These are phyloP conservation scores for Eubasilissa splendida DNA, from an alignment of 2,888 invertebrate genomes.

Conservation along the genomic window DNA sequence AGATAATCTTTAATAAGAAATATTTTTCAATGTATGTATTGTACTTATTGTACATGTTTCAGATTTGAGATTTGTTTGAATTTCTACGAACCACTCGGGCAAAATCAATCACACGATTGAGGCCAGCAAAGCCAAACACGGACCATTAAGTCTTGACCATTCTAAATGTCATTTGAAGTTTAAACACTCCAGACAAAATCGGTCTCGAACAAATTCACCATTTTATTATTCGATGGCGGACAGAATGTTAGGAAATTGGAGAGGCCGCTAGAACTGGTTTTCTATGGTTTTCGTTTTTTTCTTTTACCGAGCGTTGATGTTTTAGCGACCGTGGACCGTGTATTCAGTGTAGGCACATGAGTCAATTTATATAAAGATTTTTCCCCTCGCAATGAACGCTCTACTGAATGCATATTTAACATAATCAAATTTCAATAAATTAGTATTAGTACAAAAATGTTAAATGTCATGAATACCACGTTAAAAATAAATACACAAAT, in stretches of 20 bases:
- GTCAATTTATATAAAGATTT: too few species aligned
- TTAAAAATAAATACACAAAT: too few species aligned
- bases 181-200: slow-evolving; percentile 9
- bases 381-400: too few species aligned
- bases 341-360: neutral
- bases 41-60: too few species aligned
- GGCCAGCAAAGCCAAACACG: slow-evolving; percentile 6
- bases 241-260: slow-evolving; percentile 34
- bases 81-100: neutral
- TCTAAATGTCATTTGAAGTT: slow-evolving; percentile 36
- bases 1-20: neutral
- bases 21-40: neutral
- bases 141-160: slow-evolving; percentile 18
- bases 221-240: slow-evolving; percentile 30
- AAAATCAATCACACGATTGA: neutral
- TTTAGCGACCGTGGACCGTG: slow-evolving; percentile 49
- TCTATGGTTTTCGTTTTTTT: slow-evolving; percentile 48
- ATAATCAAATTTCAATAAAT: too few species aligned
- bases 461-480: too few species aligned
- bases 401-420: too few species aligned
- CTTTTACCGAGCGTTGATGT: slow-evolving; percentile 49
- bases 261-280: slow-evolving; percentile 54
- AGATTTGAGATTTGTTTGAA: too few species aligned
- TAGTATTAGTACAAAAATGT: too few species aligned
- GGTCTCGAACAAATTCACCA: slow-evolving; percentile 12